A percentile compares a stretch with the other conserved stretches of the same genome.
Evolutionary conservation across 2,888 invertebrate species (phyloP).

Genomic region (Malacosoma neustria): DNA sequence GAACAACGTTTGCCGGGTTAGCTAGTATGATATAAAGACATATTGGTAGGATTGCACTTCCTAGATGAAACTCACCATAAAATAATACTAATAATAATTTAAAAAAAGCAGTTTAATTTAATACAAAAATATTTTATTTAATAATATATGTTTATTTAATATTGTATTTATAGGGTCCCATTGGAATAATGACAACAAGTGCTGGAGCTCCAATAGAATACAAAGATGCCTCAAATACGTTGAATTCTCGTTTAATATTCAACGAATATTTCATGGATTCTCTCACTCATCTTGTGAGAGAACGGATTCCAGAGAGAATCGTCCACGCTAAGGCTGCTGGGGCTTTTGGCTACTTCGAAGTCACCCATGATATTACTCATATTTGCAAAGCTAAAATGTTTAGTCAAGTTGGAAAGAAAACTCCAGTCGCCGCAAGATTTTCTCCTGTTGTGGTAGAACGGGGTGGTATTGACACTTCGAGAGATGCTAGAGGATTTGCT

Average conservation of each 20-base stretch:
- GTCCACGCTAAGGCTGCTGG: conserved; percentile 95
- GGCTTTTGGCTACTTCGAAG: conserved; percentile 89
- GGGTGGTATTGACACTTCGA: conserved; percentile 88
- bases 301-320: conserved; percentile 92
- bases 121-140: no score
- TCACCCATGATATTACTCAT: conserved; percentile 85
- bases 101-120: no score
- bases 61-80: no score
- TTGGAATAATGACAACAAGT: conserved; percentile 79
- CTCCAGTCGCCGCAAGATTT: conserved; percentile 84
- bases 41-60: no score
- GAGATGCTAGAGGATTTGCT: conserved; percentile 92
- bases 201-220: conserved; percentile 84
- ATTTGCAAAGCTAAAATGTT: conserved; percentile 85
- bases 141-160: no score
- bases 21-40: no score
- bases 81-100: no score
- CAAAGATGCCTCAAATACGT: conserved; percentile 78
- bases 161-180: conserved; percentile 46
- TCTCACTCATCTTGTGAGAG: conserved; percentile 85
- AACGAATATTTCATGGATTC: conserved; percentile 85
- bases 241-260: conserved; percentile 84
- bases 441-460: conserved; percentile 88
- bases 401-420: conserved; percentile 81
- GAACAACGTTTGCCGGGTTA: no score